A percentile compares a stretch with the other conserved stretches of the same genome.
These are phyloP conservation scores for Esox niger DNA, from an alignment of 2,113 vertebrate species.

Conservation along the genomic window DNA sequence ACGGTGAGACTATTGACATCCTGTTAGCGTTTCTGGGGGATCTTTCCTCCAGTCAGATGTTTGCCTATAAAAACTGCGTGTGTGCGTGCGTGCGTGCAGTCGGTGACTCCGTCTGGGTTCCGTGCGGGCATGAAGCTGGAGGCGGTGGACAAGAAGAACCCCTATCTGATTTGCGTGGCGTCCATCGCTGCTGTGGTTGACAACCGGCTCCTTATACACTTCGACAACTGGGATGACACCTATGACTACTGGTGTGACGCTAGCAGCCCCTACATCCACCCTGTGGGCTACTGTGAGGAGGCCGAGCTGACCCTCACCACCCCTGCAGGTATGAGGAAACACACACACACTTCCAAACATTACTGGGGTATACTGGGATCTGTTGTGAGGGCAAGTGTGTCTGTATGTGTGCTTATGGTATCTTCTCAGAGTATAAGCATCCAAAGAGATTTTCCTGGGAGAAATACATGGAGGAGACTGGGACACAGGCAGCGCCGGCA, in stretches of 20 bases:
- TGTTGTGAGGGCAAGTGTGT: neutral
- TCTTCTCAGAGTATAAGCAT: constrained; percentile 76
- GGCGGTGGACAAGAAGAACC: constrained; percentile 87
- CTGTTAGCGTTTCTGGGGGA: neutral
- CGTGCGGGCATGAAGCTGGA: constrained; percentile 90
- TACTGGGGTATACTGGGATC: neutral
- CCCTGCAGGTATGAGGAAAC: constrained; percentile 80
- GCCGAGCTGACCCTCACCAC: constrained; percentile 77
- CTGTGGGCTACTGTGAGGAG: constrained; percentile 87
- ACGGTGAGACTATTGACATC: constrained; percentile 68
- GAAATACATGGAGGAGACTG: constrained; percentile 85
- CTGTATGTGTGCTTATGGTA: constrained; percentile 22
- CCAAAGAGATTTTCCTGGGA: constrained; percentile 86
- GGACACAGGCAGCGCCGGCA: constrained; percentile 84
- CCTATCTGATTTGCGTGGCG: constrained; percentile 80
- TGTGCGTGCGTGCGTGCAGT: constrained; percentile 59
- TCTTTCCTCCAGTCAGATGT: neutral
- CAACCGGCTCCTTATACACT: constrained; percentile 85
- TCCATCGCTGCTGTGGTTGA: constrained; percentile 82
- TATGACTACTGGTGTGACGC: constrained; percentile 93
- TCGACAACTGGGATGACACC: constrained; percentile 87
- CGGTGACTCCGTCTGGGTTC: constrained; percentile 85
- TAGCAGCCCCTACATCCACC: constrained; percentile 88
- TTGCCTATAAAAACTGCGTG: constrained; percentile 1
- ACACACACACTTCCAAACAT: neutral